Percentiles rank a stretch among this genome's conserved stretches.
Evolutionary conservation across 2,113 vertebrate genomes (phyloP).

Genomic region (Synodontis membranacea): DNA sequence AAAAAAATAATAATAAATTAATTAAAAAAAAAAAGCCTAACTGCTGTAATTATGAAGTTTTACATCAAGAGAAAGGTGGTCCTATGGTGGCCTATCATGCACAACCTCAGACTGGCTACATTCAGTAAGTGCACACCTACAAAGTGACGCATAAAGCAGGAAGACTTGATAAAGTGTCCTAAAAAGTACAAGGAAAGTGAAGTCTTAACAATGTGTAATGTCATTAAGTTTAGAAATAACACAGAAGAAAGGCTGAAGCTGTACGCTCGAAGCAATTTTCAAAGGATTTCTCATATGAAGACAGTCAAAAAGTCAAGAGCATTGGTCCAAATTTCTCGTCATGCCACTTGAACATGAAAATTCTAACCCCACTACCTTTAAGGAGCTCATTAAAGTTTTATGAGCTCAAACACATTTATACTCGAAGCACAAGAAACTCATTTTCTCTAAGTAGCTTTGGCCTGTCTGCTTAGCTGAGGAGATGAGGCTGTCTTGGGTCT

Average conservation of each 20-base stretch:
- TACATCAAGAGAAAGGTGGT: neutral
- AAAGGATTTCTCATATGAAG: neutral
- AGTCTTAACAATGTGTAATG: neutral
- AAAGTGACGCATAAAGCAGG: neutral
- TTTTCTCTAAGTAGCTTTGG: constrained; percentile 39
- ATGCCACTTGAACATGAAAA: constrained; percentile 15
- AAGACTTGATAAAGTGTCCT: neutral
- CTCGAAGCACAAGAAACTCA: constrained; percentile 2
- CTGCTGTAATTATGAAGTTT: neutral
- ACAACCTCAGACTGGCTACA: neutral
- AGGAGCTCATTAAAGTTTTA: constrained; percentile 27
- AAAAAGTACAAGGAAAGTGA: neutral
- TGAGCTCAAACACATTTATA: neutral
- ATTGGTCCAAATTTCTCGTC: neutral
- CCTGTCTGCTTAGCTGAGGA: constrained; percentile 6
- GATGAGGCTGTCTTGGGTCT: constrained; percentile 12
- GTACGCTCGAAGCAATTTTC: neutral
- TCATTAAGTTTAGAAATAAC: neutral
- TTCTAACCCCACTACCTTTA: constrained; percentile 2
- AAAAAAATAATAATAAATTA: too few relatives aligned
- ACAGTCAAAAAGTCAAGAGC: neutral
- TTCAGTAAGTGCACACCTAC: neutral
- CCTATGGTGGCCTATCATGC: neutral
- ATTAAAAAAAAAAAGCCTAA: neutral
- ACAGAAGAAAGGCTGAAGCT: neutral